Percentiles rank a stretch among this genome's conserved stretches.
Evolutionary conservation across 2,888 invertebrate species (phyloP).

Genomic region (Cloeon dipterum): DNA sequence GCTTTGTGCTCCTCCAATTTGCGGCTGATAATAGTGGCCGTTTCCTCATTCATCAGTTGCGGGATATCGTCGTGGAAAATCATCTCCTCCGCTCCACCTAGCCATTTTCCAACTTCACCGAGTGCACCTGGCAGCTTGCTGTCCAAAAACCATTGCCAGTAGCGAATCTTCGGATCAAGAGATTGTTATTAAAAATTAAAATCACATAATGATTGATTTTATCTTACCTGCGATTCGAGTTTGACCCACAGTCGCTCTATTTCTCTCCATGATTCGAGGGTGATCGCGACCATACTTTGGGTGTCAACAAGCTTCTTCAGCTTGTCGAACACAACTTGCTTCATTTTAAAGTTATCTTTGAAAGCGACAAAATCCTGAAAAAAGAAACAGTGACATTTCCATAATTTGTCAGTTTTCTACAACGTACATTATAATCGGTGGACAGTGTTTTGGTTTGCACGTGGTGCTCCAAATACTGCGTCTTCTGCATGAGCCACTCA

Average conservation of each 20-base stretch:
- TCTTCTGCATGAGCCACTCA: slow-evolving; percentile 61
- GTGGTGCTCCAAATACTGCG: slow-evolving; percentile 50
- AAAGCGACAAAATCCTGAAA: slow-evolving; percentile 50
- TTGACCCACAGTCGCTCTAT: slow-evolving; percentile 61
- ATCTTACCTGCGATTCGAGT: slow-evolving; percentile 30
- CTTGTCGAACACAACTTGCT: slow-evolving; percentile 47
- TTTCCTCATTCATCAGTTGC: slow-evolving; percentile 64
- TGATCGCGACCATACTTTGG: slow-evolving; percentile 58
- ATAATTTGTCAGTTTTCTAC: too few relatives aligned
- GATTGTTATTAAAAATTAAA: neutral
- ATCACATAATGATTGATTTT: neutral
- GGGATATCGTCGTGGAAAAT: slow-evolving; percentile 65
- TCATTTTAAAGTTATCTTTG: slow-evolving; percentile 51
- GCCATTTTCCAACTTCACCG: slow-evolving; percentile 63
- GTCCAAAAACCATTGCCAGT: slow-evolving; percentile 81
- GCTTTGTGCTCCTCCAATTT: slow-evolving; percentile 72
- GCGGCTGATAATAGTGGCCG: slow-evolving; percentile 64
- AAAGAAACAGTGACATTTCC: too few relatives aligned
- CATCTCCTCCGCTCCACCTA: slow-evolving; percentile 65
- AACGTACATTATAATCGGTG: slow-evolving; percentile 35
- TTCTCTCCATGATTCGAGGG: slow-evolving; percentile 66
- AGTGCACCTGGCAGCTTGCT: slow-evolving; percentile 66
- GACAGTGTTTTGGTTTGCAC: slow-evolving; percentile 52
- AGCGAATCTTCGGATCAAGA: slow-evolving; percentile 53
- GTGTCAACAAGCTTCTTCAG: slow-evolving; percentile 58